Base-by-base conservation (phyloP, 2,113 vertebrate genomes). In the Vicugna pacos region DNA sequence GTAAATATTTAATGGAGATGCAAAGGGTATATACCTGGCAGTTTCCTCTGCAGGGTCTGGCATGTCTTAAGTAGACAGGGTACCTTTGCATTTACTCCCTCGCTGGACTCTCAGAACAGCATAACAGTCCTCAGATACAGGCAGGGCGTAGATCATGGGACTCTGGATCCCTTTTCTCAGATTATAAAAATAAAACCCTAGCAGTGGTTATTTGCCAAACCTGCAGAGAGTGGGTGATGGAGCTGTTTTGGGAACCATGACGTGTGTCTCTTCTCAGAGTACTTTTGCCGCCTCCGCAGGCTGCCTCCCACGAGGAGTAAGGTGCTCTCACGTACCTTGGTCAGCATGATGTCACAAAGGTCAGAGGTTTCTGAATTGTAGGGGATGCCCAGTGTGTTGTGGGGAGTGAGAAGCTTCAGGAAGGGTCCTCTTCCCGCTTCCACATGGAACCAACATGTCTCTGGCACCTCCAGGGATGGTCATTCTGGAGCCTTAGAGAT, bases 11-110 rank as follows among this genome's bases (percentile, higher is more conserved):
- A 30, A 24, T 14, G 0, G 7, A 46, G 35, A 11, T 3, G 19
- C 10, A 4, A 30, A 48, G 56, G 5, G 4, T 3, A 3, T 19
- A 4, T 7, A 1, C 5, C 2, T 0, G 0, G 7, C 28, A 6
- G 7, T 3, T 14, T 20, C 35, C 12, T n/a, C 5, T 17, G 17
- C 8, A 42, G 38, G 38, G 38, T 42, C 38, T 12, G 24, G 50
- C n/a, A 1, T 0, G 4, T 32, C 70, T 30, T 4, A 24, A 42
- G 14, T 26, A 6, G 13, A 4, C 8, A 26, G 30, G 28, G 30
- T 0, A 1, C 42, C 1, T 28, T 8, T 20, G 1, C 14, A 9
- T 13, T 28, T n/a, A 28, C 7, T 46, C 7, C 3, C 4, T 4
- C 28, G 1, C n/a, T 26, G 69, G 20, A 32, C 28, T 62, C 69